phyloP scores from a whole-genome alignment of 2,113 vertebrate species.

The Ivindomyrus marchei region DNA sequence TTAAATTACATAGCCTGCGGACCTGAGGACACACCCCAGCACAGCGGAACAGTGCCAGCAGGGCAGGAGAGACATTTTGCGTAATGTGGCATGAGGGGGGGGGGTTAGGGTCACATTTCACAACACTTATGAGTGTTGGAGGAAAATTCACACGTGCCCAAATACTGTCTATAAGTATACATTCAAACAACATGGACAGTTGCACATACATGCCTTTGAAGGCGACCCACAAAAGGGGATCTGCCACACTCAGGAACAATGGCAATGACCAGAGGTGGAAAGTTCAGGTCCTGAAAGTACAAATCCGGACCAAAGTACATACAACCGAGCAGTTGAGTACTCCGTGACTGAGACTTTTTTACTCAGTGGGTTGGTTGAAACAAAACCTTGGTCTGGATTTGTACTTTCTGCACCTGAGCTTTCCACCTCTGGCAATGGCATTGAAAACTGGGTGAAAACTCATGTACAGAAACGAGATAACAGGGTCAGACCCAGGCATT shows the following conservation, averaged over 20 bases:
- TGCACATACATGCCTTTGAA: background rate
- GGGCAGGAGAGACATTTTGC: background rate
- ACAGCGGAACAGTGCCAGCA: background rate
- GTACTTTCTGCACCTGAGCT: background rate
- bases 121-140: background rate
- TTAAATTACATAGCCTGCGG: constrained; percentile 14
- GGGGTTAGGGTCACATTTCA: background rate
- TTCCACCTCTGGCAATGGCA: background rate
- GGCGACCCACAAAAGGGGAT: background rate
- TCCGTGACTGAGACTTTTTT: no score
- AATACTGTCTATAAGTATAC: background rate
- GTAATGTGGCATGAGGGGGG: background rate
- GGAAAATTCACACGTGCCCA: background rate
- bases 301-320: no score
- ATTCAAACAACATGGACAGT: background rate
- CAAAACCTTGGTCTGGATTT: background rate
- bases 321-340: no score
- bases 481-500: background rate
- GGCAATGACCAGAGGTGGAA: background rate
- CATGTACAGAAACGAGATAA: background rate
- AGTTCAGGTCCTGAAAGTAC: no score
- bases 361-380: no score
- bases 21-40: background rate
- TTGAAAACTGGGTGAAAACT: background rate
- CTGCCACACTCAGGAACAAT: background rate